phyloP scores from a whole-genome alignment of 2,888 invertebrate genomes.

The Schizotus pectinicornis region DNA sequence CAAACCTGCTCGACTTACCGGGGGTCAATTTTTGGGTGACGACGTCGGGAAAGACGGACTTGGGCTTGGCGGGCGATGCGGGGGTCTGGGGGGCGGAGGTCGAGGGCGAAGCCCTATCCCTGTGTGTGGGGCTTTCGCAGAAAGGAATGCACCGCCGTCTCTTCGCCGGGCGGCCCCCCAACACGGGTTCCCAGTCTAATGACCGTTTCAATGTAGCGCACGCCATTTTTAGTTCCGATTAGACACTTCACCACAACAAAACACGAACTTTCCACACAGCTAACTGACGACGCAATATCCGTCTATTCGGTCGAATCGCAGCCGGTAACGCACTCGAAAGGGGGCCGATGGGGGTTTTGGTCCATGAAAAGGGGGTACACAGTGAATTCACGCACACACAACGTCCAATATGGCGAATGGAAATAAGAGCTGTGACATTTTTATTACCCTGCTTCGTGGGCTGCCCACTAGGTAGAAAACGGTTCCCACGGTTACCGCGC shows the following conservation, averaged over 20 bases:
- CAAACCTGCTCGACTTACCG: conserved; percentile 68
- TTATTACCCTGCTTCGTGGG: conserved; percentile 31
- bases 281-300: conserved; percentile 29
- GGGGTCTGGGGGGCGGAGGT: conserved; percentile 35
- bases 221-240: conserved; percentile 78
- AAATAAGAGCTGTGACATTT: conserved; percentile 50
- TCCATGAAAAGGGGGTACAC: conserved; percentile 16
- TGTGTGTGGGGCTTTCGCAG: conserved; percentile 67
- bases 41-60: conserved; percentile 82
- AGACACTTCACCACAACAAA: conserved; percentile 42
- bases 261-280: conserved; percentile 67
- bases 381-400: conserved; percentile 31
- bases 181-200: conserved; percentile 91
- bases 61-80: conserved; percentile 59
- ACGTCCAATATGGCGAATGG: conserved; percentile 53
- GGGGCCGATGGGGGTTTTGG: neutral
- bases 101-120: conserved; percentile 49
- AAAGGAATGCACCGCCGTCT: conserved; percentile 91
- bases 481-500: too few relatives aligned
- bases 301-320: neutral
- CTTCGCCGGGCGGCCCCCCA: conserved; percentile 86
- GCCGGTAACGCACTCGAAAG: conserved; percentile 13
- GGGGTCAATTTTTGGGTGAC: conserved; percentile 84
- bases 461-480: conserved; percentile 15
- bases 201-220: conserved; percentile 96